phyloP scores from a whole-genome alignment of 2,797 vertebrate genomes.

The Nannoperca australis region DNA sequence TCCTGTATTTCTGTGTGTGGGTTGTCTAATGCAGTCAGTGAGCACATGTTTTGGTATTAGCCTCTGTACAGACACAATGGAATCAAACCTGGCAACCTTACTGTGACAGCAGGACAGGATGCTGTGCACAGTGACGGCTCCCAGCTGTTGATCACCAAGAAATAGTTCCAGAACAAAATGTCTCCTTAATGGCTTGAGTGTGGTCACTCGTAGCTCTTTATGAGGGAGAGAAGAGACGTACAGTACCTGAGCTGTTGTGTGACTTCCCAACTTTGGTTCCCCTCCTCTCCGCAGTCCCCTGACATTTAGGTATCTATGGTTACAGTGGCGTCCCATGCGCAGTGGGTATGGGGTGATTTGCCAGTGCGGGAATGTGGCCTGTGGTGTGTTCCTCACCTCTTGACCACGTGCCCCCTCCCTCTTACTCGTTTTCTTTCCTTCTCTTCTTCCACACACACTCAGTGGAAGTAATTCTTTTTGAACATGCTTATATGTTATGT shows the following conservation, averaged over 20 bases:
- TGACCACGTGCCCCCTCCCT: slow-evolving; percentile 22
- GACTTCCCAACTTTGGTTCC: slow-evolving; percentile 37
- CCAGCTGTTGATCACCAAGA: neutral
- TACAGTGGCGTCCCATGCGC: slow-evolving; percentile 30
- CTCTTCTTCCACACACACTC: slow-evolving; percentile 1
- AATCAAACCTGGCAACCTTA: neutral
- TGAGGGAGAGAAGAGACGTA: neutral
- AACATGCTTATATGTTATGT: neutral
- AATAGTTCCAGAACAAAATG: neutral
- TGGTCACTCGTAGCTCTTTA: neutral
- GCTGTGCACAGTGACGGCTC: neutral
- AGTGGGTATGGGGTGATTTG: slow-evolving; percentile 43
- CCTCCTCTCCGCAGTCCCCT: slow-evolving; percentile 33
- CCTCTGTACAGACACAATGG: neutral
- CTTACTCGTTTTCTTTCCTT: neutral
- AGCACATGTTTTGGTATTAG: neutral
- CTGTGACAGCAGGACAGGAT: neutral
- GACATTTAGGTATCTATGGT: slow-evolving; percentile 73
- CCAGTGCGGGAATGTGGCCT: slow-evolving; percentile 66
- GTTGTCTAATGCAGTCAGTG: neutral
- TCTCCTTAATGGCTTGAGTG: slow-evolving; percentile 2
- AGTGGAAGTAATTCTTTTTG: neutral
- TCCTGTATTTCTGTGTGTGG: neutral
- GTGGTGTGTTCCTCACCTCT: slow-evolving; percentile 67
- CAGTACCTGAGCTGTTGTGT: slow-evolving; percentile 46